phyloP scores from a whole-genome alignment of 1,140 invertebrate species.

The Frieseomelitta varia region DNA sequence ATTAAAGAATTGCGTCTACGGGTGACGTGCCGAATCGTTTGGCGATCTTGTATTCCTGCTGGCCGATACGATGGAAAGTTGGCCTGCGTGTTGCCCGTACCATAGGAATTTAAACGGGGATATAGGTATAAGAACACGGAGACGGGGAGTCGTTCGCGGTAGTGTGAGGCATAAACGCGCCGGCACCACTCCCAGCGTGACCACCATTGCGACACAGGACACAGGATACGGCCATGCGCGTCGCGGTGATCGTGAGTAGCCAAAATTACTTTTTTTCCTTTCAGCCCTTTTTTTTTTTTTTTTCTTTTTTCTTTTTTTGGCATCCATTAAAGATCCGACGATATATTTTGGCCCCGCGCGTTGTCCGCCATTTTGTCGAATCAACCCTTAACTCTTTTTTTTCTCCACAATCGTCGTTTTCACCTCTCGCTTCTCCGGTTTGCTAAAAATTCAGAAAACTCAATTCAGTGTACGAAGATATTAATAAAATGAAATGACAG shows the following conservation, averaged over 20 bases:
- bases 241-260: slow-evolving; percentile 67
- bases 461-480: neutral
- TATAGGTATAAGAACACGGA: slow-evolving; percentile 70
- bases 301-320: neutral
- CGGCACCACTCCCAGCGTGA: slow-evolving; percentile 66
- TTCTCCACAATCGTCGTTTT: neutral
- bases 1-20: neutral
- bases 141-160: slow-evolving; percentile 67
- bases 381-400: neutral
- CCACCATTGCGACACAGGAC: slow-evolving; percentile 54
- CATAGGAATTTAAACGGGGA: slow-evolving; percentile 70
- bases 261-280: slow-evolving; percentile 23
- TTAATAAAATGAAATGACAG: neutral
- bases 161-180: slow-evolving; percentile 69
- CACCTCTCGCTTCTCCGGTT: neutral
- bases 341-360: too few species aligned
- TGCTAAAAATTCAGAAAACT: neutral
- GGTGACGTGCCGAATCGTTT: slow-evolving; percentile 22
- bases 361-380: neutral
- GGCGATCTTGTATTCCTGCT: slow-evolving; percentile 49
- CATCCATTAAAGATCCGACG: slow-evolving; percentile 4
- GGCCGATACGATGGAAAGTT: slow-evolving; percentile 69
- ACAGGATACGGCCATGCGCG: slow-evolving; percentile 60
- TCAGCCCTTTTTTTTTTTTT: neutral
- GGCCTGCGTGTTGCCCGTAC: slow-evolving; percentile 60